Conservation (phyloP, 2,888 invertebrate species). For the Drosophila peninsularis region DNA sequence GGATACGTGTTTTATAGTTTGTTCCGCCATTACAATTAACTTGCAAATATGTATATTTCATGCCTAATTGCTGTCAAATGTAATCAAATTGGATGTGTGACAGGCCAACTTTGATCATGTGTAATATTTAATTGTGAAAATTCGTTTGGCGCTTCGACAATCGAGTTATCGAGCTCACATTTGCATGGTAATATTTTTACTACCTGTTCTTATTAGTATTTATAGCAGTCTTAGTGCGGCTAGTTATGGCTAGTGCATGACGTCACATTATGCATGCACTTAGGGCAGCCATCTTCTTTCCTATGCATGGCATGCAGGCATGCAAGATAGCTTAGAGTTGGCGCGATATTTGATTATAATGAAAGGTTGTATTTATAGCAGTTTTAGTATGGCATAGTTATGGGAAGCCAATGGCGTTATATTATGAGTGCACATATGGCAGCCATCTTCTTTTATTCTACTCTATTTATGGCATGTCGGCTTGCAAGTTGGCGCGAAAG, state of each 20-base stretch:
- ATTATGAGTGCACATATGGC: background rate
- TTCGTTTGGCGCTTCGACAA: conserved; percentile 17
- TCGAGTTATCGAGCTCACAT: background rate
- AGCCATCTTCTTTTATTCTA: background rate
- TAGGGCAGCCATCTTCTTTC: no score
- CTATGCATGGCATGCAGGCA: no score
- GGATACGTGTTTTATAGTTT: conserved; percentile 35
- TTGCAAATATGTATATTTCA: conserved; percentile 4
- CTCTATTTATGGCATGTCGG: background rate
- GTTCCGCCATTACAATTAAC: conserved; percentile 25
- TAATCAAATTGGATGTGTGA: background rate
- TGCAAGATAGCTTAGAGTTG: no score
- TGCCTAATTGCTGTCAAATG: conserved; percentile 11
- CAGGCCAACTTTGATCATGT: conserved; percentile 18
- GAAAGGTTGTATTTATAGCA: background rate
- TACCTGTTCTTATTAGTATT: no score
- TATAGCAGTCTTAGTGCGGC: no score
- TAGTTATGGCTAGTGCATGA: no score
- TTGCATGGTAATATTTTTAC: no score
- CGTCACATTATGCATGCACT: no score
- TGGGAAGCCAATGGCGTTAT: background rate
- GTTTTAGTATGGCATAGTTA: background rate
- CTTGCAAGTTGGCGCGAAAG: background rate
- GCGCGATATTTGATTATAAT: no score
- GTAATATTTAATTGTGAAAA: background rate